Evolutionary conservation across 2,888 invertebrate species (phyloP), one percentile per base, ranked within the genome.

Genomic region (Pollenia angustigena): DNA sequence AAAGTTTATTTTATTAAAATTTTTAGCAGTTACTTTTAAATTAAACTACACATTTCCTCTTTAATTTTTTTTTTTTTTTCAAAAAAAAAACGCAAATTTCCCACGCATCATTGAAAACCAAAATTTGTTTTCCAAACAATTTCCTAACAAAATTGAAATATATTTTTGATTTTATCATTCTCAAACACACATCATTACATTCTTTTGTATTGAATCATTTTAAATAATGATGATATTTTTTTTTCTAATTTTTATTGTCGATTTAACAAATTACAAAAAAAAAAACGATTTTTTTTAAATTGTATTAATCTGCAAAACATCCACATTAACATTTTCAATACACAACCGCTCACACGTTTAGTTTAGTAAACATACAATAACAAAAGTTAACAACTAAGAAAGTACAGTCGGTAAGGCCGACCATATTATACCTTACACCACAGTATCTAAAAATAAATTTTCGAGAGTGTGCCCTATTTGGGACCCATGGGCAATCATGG

Each of bases 91-190:
- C 16, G 1, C n/a, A 60, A 58, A 58, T 69, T 68, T 58, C n/a
- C 50, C 18, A 68, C 68, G 58, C 68, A 48, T 64, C 68, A 79
- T 10, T 78, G 40, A 48, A 69, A 79, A 10, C 18, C 50, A 58
- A 69, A 68, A 68, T 69, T 52, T 48, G 46, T 72, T 62, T 72
- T 62, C 18, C 52, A 80, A 62, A 71, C 62, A 52, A 62, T 71
- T 71, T 71, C 62, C 50, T 32, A 71, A 64, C 42, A 72, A 64
- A 62, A 80, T 64, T 32, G 18, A 62, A 80, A 68, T 16, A 48
- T 46, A 52, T 23, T 56, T 78, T 64, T 14, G 2, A 18, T 14
- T 14, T 52, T 14, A 40, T 62, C 18, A 58, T 18, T 18, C 18
- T n/a, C 14, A 7, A 1, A 14, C 44, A 74, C 48, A 42, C 74